Conservation (phyloP, 1,140 invertebrate species). For the Cydia fagiglandana region DNA sequence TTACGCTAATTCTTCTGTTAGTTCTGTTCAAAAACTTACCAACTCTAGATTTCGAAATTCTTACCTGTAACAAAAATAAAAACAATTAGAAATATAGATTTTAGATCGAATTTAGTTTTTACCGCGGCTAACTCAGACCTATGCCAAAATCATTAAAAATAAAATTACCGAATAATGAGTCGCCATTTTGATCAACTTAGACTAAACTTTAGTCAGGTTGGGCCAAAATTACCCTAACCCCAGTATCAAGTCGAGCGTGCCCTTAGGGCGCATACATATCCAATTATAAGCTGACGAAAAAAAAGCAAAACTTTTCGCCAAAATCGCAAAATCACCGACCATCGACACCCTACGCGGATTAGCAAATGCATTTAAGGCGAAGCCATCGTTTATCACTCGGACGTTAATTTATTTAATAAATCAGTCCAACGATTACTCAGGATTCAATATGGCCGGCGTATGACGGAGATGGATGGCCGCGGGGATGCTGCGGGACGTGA, state of each 20-base stretch:
- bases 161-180: no score
- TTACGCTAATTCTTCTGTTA: no score
- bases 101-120: no score
- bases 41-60: no score
- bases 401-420: constrained; percentile 32
- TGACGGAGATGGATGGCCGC: constrained; percentile 20
- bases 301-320: background rate
- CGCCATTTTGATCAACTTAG: background rate
- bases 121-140: no score
- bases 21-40: no score
- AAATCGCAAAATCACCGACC: background rate
- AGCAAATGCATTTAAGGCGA: constrained; percentile 26
- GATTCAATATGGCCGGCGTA: constrained; percentile 10
- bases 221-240: background rate
- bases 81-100: no score
- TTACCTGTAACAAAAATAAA: no score
- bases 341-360: background rate
- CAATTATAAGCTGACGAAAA: background rate
- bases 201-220: background rate
- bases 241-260: background rate
- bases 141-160: no score
- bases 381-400: constrained; percentile 21
- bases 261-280: background rate
- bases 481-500: background rate
- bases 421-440: constrained; percentile 20